These are phyloP conservation scores for Empidonax traillii DNA, from an alignment of 2,113 vertebrate species.

Conservation along the genomic window DNA sequence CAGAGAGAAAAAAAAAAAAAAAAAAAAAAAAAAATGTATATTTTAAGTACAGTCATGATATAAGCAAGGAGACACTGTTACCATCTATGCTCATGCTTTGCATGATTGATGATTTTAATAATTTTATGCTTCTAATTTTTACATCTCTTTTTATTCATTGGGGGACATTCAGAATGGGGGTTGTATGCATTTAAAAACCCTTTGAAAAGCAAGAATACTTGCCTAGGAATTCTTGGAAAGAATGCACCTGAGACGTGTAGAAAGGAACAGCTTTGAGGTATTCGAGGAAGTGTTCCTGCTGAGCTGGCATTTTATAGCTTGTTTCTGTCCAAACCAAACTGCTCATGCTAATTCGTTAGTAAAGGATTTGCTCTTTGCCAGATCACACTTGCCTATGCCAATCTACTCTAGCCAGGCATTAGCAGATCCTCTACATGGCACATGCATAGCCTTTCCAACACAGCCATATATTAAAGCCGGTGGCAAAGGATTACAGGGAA, in stretches of 20 bases:
- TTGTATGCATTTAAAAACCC: not conserved
- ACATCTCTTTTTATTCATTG: not conserved
- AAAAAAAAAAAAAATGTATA: not conserved
- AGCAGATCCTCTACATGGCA: not conserved
- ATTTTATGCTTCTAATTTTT: not conserved
- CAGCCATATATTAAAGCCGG: rapidly evolving
- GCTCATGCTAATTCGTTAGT: not conserved
- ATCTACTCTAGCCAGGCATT: not conserved
- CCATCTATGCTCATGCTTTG: not conserved
- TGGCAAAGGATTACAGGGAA: not conserved
- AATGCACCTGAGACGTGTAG: not conserved
- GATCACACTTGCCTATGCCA: not conserved
- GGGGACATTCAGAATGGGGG: not conserved
- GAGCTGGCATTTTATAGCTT: conserved; percentile 36
- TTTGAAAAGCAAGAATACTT: not conserved
- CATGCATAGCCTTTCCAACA: not conserved
- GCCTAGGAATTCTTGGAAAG: conserved; percentile 42
- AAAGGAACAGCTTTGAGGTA: conserved; percentile 38
- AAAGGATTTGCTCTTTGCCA: not conserved
- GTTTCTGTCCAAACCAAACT: not conserved
- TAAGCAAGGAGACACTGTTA: not conserved
- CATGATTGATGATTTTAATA: not conserved
- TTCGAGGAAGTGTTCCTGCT: conserved; percentile 44
- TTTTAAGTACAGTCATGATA: not conserved
- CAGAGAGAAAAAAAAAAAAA: not conserved